Conservation (phyloP, 2,888 invertebrate genomes). For the Sarcophaga caerulescens region DNA sequence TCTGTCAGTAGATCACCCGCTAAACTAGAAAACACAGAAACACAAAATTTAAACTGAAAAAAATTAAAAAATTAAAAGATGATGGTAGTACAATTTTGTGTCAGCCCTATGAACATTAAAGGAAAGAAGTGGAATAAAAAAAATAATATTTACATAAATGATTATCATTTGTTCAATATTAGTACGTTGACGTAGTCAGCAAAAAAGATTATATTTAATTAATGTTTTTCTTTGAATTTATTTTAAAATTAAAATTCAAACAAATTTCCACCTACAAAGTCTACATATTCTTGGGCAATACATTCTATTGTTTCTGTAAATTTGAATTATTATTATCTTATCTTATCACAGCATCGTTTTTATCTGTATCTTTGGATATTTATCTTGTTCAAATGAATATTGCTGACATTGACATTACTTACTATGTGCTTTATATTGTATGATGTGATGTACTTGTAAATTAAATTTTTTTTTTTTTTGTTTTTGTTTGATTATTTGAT, state of each 20-base stretch:
- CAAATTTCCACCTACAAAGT: neutral
- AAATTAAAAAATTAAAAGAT: no score
- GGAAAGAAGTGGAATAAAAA: no score
- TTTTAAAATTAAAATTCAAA: neutral
- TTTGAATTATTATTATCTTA: neutral
- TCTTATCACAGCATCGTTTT: slow-evolving; percentile 25
- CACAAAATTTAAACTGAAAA: no score
- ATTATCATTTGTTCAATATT: no score
- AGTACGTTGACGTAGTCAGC: no score
- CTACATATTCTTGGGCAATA: neutral
- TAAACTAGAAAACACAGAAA: no score
- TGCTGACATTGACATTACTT: slow-evolving; percentile 51
- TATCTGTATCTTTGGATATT: neutral
- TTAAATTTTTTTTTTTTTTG: slow-evolving; percentile 1
- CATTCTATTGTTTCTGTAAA: slow-evolving; percentile 9
- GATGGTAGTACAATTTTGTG: no score
- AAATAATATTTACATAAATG: no score
- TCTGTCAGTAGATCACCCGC: no score
- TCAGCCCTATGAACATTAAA: no score
- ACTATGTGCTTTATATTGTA: slow-evolving; percentile 19
- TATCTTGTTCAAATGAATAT: slow-evolving; percentile 10
- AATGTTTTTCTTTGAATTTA: no score
- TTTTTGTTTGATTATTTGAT: neutral
- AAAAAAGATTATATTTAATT: no score
- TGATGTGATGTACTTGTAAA: slow-evolving; percentile 36